These are phyloP conservation scores for Brachypteracias leptosomus DNA, from an alignment of 2,113 vertebrate species.

Conservation along the genomic window DNA sequence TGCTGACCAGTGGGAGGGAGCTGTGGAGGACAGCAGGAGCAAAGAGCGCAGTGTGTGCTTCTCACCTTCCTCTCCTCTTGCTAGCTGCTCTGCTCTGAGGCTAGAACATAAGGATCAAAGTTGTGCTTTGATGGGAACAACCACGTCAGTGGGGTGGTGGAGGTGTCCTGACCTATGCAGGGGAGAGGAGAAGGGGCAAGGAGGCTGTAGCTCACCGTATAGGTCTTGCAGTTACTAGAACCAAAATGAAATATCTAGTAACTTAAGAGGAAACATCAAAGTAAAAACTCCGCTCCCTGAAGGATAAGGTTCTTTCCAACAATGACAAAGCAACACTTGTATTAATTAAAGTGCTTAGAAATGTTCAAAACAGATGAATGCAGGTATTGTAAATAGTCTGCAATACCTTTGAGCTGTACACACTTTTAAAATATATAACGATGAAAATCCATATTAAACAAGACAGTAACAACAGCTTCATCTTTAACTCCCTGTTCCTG, in stretches of 20 bases:
- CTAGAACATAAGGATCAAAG: not conserved
- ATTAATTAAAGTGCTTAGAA: not conserved
- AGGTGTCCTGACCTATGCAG: not conserved
- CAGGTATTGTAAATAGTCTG: not conserved
- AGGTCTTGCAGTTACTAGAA: not conserved
- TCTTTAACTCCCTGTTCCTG: not conserved
- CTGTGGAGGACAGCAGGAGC: too few relatives aligned
- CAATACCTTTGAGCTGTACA: not conserved
- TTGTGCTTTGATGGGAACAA: not conserved
- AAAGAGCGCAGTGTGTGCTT: fast-evolving
- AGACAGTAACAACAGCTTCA: not conserved
- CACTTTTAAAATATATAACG: not conserved
- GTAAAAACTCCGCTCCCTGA: not conserved
- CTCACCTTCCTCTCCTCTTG: fast-evolving
- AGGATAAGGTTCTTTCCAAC: not conserved
- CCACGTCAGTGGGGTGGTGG: not conserved
- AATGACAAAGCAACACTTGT: not conserved
- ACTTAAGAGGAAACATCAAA: not conserved
- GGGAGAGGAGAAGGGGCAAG: fast-evolving
- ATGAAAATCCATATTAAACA: not conserved
- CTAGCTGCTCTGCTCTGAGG: not conserved
- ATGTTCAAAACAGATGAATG: not conserved
- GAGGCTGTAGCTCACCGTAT: too few relatives aligned
- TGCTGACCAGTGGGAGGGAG: fast-evolving
- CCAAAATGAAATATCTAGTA: not conserved